phyloP scores from a whole-genome alignment of 2,797 vertebrate species.

The Brotogeris chrysoptera region DNA sequence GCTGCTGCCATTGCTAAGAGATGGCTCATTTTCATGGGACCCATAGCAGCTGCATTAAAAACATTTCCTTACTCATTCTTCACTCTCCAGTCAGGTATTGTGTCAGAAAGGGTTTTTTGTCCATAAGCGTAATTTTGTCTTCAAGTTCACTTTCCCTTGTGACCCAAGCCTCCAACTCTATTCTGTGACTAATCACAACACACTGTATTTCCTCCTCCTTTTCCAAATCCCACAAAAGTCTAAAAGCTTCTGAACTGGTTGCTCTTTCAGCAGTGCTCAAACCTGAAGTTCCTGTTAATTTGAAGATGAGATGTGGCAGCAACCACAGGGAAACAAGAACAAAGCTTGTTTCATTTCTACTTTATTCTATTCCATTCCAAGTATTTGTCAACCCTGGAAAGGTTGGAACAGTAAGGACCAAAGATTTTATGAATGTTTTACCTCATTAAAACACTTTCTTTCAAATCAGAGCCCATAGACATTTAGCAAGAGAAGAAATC shows the following conservation, averaged over 20 bases:
- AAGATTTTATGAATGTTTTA: background rate
- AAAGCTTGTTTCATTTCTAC: background rate
- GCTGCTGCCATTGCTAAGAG: background rate
- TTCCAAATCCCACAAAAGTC: background rate
- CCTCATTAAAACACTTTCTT: background rate
- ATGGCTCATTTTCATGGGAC: background rate
- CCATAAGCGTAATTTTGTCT: background rate
- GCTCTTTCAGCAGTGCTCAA: background rate
- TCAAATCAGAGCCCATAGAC: background rate
- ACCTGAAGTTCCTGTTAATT: fast-evolving
- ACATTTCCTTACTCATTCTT: background rate
- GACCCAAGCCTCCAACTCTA: background rate
- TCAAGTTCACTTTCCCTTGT: background rate
- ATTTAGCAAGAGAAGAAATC: background rate
- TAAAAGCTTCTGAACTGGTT: background rate
- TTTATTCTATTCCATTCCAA: no score
- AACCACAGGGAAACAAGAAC: fast-evolving
- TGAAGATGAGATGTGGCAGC: background rate
- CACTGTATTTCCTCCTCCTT: background rate
- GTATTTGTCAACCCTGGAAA: background rate
- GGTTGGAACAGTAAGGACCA: background rate
- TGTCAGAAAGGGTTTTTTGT: fast-evolving
- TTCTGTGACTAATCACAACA: background rate
- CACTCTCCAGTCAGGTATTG: background rate
- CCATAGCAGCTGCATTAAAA: background rate